Percentiles rank a stretch among this genome's conserved stretches.
Conservation (phyloP, 2,113 vertebrate species). For the Melanostigma gelatinosum region DNA sequence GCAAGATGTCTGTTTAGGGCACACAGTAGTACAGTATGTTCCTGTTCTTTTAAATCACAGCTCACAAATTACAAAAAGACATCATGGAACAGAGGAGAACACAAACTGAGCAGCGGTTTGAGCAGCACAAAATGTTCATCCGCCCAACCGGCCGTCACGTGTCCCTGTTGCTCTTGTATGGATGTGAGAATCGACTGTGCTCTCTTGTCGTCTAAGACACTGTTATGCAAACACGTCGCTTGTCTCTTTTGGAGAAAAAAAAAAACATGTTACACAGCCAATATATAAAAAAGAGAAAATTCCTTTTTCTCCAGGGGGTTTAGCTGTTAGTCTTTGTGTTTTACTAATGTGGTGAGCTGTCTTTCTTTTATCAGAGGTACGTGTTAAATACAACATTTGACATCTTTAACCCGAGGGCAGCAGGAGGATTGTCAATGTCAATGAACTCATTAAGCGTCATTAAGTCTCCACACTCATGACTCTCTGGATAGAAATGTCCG, state of each 20-base stretch:
- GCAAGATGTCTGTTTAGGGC: neutral
- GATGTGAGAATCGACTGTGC: slow-evolving; percentile 29
- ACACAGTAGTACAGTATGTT: neutral
- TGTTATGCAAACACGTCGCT: slow-evolving; percentile 45
- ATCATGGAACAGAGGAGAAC: neutral
- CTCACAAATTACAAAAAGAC: slow-evolving; percentile 2
- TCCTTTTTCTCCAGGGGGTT: neutral
- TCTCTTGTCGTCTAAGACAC: slow-evolving; percentile 11
- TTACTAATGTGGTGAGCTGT: neutral
- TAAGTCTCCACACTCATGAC: no score
- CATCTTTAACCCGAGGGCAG: neutral
- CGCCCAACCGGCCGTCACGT: slow-evolving; percentile 48
- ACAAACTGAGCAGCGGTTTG: slow-evolving; percentile 22
- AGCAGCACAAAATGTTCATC: slow-evolving; percentile 39
- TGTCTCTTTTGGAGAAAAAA: neutral
- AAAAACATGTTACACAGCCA: slow-evolving; percentile 5
- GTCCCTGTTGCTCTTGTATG: slow-evolving; percentile 31
- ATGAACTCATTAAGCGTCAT: neutral
- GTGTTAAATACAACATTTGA: neutral
- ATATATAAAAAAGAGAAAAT: neutral
- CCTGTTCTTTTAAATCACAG: neutral
- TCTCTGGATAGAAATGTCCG: neutral
- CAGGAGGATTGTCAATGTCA: neutral
- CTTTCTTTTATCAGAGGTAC: neutral
- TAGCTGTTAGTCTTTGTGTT: neutral